phyloP scores from a whole-genome alignment of 2,113 vertebrate genomes.

The Ceyx melanurus region DNA sequence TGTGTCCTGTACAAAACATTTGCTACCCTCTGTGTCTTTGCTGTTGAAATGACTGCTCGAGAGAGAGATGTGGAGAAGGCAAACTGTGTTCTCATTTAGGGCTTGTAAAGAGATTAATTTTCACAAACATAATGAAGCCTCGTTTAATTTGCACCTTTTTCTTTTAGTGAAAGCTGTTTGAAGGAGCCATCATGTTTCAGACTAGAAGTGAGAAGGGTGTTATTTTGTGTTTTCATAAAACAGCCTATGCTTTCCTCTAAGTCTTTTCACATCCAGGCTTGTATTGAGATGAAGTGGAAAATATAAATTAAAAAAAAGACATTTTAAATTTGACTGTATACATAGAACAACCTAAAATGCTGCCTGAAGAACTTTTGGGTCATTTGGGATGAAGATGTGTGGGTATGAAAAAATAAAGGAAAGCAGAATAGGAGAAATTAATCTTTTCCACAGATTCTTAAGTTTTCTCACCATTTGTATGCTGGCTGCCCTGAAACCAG shows the following conservation, averaged over 20 bases:
- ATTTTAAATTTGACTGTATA: background rate
- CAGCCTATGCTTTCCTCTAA: background rate
- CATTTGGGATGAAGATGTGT: background rate
- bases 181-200: background rate
- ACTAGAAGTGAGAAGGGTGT: background rate
- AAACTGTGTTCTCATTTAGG: background rate
- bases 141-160: constrained; percentile 16
- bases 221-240: background rate
- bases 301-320: background rate
- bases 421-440: background rate
- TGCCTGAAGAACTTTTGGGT: background rate
- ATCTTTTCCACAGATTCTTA: background rate
- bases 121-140: background rate
- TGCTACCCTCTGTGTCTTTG: background rate
- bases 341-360: background rate
- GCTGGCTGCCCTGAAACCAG: background rate
- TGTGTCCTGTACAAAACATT: background rate
- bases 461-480: background rate
- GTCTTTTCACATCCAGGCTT: background rate
- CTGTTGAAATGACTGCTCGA: background rate
- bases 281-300: background rate
- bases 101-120: constrained; percentile 14
- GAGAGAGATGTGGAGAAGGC: background rate
- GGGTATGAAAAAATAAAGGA: background rate
- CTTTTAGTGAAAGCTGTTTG: background rate